These are phyloP conservation scores for Oceanodroma leucorhoa DNA, from an alignment of 2,797 vertebrate genomes.

Conservation along the genomic window DNA sequence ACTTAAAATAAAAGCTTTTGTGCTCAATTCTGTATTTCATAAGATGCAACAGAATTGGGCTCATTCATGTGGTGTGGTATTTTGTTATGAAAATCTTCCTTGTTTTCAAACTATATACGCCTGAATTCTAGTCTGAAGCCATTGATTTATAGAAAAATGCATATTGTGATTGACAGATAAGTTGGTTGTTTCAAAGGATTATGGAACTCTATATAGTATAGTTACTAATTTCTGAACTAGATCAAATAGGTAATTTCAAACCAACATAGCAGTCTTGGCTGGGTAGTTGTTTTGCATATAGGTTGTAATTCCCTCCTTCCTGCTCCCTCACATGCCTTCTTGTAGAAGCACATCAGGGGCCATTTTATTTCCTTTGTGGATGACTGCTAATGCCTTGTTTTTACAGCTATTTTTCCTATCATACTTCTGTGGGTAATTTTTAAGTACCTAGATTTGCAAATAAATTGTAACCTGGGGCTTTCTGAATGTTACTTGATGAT, in stretches of 20 bases:
- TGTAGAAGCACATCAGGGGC: neutral
- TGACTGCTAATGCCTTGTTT: conserved; percentile 46
- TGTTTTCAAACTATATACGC: neutral
- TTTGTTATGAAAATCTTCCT: neutral
- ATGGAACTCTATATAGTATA: neutral
- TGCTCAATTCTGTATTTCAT: neutral
- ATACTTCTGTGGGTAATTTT: conserved; percentile 55
- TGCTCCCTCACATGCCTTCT: neutral
- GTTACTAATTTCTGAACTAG: neutral
- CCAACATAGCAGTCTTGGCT: neutral
- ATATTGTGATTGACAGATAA: neutral
- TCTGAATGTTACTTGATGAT: conserved; percentile 43
- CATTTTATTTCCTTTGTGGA: conserved; percentile 27
- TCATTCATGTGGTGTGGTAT: neutral
- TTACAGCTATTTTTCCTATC: conserved; percentile 34
- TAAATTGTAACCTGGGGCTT: conserved; percentile 49
- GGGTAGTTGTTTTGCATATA: neutral
- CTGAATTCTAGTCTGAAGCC: neutral
- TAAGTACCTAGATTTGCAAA: conserved; percentile 59
- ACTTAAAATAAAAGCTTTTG: neutral
- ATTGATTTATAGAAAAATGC: neutral
- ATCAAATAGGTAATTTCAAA: neutral
- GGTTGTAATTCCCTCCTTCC: neutral
- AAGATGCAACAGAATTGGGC: neutral
- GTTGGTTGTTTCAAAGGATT: neutral